phyloP scores from a whole-genome alignment of 92 coral and sea anemone species.

The Palythoa grandiflora region DNA sequence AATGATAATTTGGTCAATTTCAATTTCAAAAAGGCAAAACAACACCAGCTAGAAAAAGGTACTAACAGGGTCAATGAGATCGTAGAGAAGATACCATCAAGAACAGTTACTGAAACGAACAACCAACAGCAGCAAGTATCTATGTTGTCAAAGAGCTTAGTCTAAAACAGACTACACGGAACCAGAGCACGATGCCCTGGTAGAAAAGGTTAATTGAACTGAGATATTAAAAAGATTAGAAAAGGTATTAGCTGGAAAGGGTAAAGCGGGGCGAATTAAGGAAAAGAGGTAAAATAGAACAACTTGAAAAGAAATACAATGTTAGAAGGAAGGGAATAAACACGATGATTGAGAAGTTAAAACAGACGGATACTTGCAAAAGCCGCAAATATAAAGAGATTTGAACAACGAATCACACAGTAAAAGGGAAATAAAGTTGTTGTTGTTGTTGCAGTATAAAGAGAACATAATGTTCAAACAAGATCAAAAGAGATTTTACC shows the following conservation, averaged over 20 bases:
- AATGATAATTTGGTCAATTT: too few species aligned
- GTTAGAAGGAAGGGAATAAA: neutral
- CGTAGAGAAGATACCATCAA: neutral
- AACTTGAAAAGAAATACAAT: neutral
- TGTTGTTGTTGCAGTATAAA: neutral
- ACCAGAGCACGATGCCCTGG: neutral
- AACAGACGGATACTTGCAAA: slow-evolving; percentile 42
- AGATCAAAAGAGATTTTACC: slow-evolving; percentile 47
- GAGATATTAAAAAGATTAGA: neutral
- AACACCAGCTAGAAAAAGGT: neutral
- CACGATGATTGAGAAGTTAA: neutral
- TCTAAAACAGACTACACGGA: neutral
- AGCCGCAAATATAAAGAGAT: slow-evolving; percentile 33
- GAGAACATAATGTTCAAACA: slow-evolving; percentile 43
- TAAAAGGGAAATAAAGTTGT: too few species aligned
- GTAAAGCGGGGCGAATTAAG: neutral
- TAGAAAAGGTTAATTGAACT: neutral
- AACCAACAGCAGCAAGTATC: too few species aligned
- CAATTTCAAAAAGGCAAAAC: too few species aligned
- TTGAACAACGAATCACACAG: slow-evolving; percentile 39
- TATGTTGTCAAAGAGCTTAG: neutral
- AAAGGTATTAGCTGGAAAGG: neutral
- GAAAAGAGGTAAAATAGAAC: neutral
- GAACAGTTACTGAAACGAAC: neutral
- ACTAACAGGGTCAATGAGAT: neutral